These are phyloP conservation scores for Drosophila austrosaltans DNA, from an alignment of 2,888 invertebrate species.

Conservation along the genomic window DNA sequence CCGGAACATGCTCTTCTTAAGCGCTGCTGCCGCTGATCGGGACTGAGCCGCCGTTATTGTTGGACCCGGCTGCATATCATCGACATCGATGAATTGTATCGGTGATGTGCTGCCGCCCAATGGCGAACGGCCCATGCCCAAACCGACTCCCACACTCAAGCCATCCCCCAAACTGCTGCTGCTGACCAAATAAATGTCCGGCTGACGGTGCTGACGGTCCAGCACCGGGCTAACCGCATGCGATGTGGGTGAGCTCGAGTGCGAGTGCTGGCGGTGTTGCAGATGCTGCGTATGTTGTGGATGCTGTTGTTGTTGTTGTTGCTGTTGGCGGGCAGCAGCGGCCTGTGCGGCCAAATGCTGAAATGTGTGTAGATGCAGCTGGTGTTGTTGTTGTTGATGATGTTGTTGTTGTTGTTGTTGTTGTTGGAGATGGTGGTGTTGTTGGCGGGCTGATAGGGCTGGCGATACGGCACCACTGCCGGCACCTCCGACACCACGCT, in stretches of 20 bases:
- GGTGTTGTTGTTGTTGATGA: slow-evolving; percentile 72
- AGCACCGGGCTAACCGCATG: slow-evolving; percentile 79
- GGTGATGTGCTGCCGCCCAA: slow-evolving; percentile 80
- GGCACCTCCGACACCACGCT: slow-evolving; percentile 58
- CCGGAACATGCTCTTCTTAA: slow-evolving; percentile 83
- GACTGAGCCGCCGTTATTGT: slow-evolving; percentile 64
- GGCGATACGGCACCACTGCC: slow-evolving; percentile 81
- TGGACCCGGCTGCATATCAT: slow-evolving; percentile 73
- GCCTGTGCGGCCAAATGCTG: slow-evolving; percentile 78
- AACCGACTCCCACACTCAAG: slow-evolving; percentile 56
- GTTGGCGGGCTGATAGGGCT: slow-evolving; percentile 81
- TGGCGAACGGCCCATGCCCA: slow-evolving; percentile 62
- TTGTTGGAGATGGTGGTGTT: slow-evolving; percentile 75
- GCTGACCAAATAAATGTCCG: slow-evolving; percentile 83
- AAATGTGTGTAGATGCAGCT: slow-evolving; percentile 77
- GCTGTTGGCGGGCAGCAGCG: slow-evolving; percentile 68
- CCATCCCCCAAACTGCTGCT: slow-evolving; percentile 82
- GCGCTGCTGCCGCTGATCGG: slow-evolving; percentile 64
- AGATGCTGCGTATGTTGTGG: slow-evolving; percentile 67
- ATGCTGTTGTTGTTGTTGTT: slow-evolving; percentile 59
- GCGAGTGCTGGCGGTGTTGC: slow-evolving; percentile 59
- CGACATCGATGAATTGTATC: slow-evolving; percentile 80
- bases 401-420: slow-evolving; percentile 70
- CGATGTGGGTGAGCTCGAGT: slow-evolving; percentile 78
- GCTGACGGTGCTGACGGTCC: slow-evolving; percentile 67